Evolutionary conservation across 2,888 invertebrate species (phyloP).

Genomic region (Patella depressa): DNA sequence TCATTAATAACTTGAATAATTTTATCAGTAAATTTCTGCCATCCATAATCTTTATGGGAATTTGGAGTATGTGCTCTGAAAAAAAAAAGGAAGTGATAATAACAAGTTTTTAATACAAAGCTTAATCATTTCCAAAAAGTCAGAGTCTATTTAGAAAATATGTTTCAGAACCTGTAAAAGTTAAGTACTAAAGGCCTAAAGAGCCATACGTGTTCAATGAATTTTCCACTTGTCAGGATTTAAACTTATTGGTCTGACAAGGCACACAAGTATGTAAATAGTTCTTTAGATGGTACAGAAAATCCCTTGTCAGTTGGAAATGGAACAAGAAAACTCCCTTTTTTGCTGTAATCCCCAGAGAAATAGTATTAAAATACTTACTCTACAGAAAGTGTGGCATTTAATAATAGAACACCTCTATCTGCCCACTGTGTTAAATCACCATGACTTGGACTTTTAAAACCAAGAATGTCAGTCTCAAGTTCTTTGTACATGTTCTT

Average conservation of each 20-base stretch:
- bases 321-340: neutral
- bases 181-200: too few relatives aligned
- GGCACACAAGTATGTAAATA: neutral
- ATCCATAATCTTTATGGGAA: constrained; percentile 64
- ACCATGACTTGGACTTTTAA: constrained; percentile 58
- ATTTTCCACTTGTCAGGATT: too few relatives aligned
- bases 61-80: constrained; percentile 63
- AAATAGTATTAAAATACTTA: constrained; percentile 44
- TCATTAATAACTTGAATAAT: constrained; percentile 58
- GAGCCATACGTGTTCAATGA: too few relatives aligned
- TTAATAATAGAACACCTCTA: constrained; percentile 63
- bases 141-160: too few relatives aligned
- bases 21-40: constrained; percentile 65
- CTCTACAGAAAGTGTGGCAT: constrained; percentile 66
- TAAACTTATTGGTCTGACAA: too few relatives aligned
- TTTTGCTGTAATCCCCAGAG: neutral
- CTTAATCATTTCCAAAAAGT: too few relatives aligned
- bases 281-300: neutral
- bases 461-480: constrained; percentile 71
- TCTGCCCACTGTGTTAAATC: constrained; percentile 63
- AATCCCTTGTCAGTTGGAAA: neutral
- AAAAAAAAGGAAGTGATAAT: neutral
- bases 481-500: constrained; percentile 73
- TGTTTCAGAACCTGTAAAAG: too few relatives aligned
- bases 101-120: too few relatives aligned